phyloP scores from a whole-genome alignment of 2,797 vertebrate species.

The Ptychadena robeensis region DNA sequence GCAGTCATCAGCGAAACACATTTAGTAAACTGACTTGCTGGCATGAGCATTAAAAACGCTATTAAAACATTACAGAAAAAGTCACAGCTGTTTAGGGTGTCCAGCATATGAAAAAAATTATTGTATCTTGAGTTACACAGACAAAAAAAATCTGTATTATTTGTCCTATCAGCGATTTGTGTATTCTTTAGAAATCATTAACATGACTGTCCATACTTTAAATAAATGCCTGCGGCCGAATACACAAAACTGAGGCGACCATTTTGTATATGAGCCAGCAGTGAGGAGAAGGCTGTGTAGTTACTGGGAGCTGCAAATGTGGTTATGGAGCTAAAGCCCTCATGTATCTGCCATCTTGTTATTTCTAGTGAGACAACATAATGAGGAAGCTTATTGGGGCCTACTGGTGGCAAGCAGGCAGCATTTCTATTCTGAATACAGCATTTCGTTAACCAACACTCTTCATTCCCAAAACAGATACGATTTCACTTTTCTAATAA shows the following conservation, averaged over 20 bases:
- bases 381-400: too few species aligned
- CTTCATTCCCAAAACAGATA: too few species aligned
- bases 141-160: background rate
- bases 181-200: background rate
- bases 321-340: too few species aligned
- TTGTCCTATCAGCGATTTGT: background rate
- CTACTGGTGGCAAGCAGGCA: too few species aligned
- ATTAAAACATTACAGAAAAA: conserved; percentile 71
- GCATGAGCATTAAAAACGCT: conserved; percentile 83
- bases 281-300: background rate
- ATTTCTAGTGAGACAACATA: too few species aligned
- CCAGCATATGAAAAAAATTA: conserved; percentile 76
- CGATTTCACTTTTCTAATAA: too few species aligned
- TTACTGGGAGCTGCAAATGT: background rate
- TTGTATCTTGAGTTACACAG: background rate
- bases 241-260: background rate
- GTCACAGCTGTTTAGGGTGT: conserved; percentile 83
- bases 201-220: background rate
- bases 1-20: conserved; percentile 86
- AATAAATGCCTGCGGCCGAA: background rate
- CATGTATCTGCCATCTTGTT: too few species aligned
- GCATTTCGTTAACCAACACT: too few species aligned
- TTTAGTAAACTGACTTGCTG: conserved; percentile 86
- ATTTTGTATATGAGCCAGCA: background rate
- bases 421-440: too few species aligned